Percentiles rank a stretch among this genome's conserved stretches.
Conservation (phyloP, 2,888 invertebrate genomes). For the Tineola bisselliella region DNA sequence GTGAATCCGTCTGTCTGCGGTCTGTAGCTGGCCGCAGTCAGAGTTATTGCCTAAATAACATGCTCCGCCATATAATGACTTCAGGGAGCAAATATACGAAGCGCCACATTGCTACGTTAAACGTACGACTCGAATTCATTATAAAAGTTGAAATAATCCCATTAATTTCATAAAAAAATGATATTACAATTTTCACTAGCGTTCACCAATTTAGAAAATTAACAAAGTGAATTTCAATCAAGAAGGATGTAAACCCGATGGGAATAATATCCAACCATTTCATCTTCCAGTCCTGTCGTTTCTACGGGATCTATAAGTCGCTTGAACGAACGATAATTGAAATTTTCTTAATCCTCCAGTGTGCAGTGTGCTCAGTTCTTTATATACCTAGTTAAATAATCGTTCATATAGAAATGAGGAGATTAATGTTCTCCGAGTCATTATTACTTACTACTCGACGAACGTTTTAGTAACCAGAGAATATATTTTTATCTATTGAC, state of each 20-base stretch:
- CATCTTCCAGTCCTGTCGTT: not conserved
- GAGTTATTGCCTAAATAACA: slow-evolving; percentile 16
- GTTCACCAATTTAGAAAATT: slow-evolving; percentile 30
- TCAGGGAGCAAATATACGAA: not conserved
- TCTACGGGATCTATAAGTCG: slow-evolving; percentile 12
- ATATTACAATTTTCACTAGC: not conserved
- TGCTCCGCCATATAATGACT: slow-evolving; percentile 12
- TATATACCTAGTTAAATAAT: not conserved
- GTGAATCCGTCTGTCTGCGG: slow-evolving; percentile 15
- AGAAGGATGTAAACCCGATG: slow-evolving; percentile 30
- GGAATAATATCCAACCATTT: slow-evolving; percentile 28
- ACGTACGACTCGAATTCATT: not conserved
- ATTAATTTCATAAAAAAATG: not conserved
- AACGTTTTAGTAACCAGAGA: slow-evolving; percentile 11
- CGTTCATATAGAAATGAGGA: slow-evolving; percentile 8
- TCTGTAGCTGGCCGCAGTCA: slow-evolving; percentile 7
- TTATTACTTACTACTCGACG: slow-evolving; percentile 14
- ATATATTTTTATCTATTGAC: slow-evolving; percentile 16
- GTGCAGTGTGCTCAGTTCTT: slow-evolving; percentile 10
- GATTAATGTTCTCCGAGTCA: slow-evolving; percentile 14
- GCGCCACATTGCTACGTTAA: not conserved
- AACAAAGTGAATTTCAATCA: slow-evolving; percentile 33
- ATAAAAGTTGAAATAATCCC: not conserved
- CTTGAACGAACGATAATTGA: slow-evolving; percentile 37
- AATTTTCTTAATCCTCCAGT: slow-evolving; percentile 41